Evolutionary conservation across 2,888 invertebrate genomes (phyloP), one percentile per base, ranked within the genome.

Genomic region (Ischnura elegans): DNA sequence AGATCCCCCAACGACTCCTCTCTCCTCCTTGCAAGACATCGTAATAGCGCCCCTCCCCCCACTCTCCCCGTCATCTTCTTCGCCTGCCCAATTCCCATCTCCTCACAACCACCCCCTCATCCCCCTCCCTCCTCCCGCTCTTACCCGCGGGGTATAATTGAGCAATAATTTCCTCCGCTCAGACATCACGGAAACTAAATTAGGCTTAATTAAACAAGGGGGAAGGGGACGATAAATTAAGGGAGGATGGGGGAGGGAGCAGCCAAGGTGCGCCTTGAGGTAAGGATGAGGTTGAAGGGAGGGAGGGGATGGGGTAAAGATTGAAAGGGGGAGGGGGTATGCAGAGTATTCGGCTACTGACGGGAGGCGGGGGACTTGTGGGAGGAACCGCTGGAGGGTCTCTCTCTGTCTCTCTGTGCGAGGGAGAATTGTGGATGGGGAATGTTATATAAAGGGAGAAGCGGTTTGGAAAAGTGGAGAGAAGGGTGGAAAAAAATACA

Each of bases 201-300:
- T 90, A 90, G 90, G 90, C 90, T 90, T 90, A 90, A 90, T 90
- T 90, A 90, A 90, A 90, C 90, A 90, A 90, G 90, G 90, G 87
- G 90, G 61, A 90, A 90, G 90, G 90, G 90, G 90, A 66, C 90
- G 90, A 90, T 90, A 90, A 90, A 90, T 90, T 90, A 90, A 90
- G 43, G 90, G 61, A n/a, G 90, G 25, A 43, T 19, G 51, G 87
- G 5, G 10, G 46, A 25, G 25, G 5, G 25, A n/a, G 43, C 3
- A 16, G 19, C 3, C 43, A 36, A 25, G n/a, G 86, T 47, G 29
- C 0, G 55, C 25, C 21, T 10, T 2, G 55, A 42, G 25, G 13
- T 1, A 21, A 19, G 13, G 36, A 2, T 45, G 51, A 36, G 87
- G 87, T 61, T 13, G 46, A 25, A 46, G 43, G 43, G 25, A 61